Evolutionary conservation across 2,888 invertebrate genomes (phyloP), one percentile per base, ranked within the genome.

Genomic region (Theretra japonica): DNA sequence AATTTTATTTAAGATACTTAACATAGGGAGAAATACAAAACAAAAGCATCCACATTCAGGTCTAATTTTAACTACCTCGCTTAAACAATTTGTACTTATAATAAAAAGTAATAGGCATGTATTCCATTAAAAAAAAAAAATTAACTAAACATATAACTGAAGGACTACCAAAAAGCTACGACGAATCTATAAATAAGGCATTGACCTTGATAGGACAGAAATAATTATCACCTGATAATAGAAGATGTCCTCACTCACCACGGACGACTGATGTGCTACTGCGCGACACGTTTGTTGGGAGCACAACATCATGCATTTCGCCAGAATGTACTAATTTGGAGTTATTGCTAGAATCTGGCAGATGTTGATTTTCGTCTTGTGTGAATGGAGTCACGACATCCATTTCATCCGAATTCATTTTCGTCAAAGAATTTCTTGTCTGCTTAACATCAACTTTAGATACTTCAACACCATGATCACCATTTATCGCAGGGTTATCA

Each of bases 181-280:
- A 70, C 69, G 50, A 48, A 60, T 19, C 58, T n/a, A 69, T 57
- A 17, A 65, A 41, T 53, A 56, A 23, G 68, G 57, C 62, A 70
- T 65, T 23, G 65, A 56, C 70, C 62, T 71, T 88, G 89, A 88
- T 88, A 93, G 81, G 89, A 92, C 86, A 88, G 84, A 93, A 94
- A 87, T 85, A 83, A 87, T 90, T 91, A 90, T 94, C 94, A 94
- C 94, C 94, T 94, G 94, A 90, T 87, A 93, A 94, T 89, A 93
- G 92, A 87, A 89, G 92, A 87, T 93, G 94, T 93, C 94, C 91
- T 94, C 94, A 94, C 94, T 94, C 94, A 94, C 94, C 94, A 88
- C 94, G 90, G 89, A 90, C 92, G 92, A 93, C 90, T 78, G 94
- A 83, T 75, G 92, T 87, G 80, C 93, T 91, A 85, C 81, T 86